phyloP scores from a whole-genome alignment of 2,888 invertebrate genomes.

The Acrocera orbiculus region DNA sequence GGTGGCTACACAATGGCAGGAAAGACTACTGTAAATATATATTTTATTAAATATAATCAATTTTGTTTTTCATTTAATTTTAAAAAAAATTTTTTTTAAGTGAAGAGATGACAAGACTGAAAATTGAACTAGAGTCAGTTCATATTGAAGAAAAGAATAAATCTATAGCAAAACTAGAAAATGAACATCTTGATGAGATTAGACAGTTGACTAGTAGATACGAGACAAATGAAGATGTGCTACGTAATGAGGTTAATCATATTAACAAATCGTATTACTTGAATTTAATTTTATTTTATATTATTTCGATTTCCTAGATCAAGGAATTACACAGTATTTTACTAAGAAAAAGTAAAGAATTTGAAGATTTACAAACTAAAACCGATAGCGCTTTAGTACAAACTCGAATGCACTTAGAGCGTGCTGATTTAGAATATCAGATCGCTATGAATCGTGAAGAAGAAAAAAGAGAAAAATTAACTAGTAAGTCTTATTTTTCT shows the following conservation, averaged over 20 bases:
- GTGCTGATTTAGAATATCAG: conserved; percentile 30
- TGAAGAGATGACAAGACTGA: conserved; percentile 43
- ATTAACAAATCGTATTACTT: too few species aligned
- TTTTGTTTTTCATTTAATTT: background rate
- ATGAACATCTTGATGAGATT: conserved; percentile 39
- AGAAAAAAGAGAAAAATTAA: conserved; percentile 23
- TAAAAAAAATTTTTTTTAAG: conserved; percentile 17
- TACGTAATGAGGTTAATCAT: conserved; percentile 34
- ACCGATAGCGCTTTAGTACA: conserved; percentile 48
- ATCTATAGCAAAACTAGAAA: conserved; percentile 37
- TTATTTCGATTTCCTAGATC: conserved; percentile 9
- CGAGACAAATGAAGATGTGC: conserved; percentile 38
- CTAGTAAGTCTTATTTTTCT: too few species aligned
- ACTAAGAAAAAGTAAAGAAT: conserved; percentile 45
- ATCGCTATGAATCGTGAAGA: conserved; percentile 28
- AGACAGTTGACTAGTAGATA: conserved; percentile 36
- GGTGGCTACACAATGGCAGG: conserved; percentile 45
- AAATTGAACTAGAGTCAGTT: conserved; percentile 40
- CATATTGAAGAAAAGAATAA: conserved; percentile 41
- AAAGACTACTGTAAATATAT: conserved; percentile 32
- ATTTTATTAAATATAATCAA: too few species aligned
- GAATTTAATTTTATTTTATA: background rate
- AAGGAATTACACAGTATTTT: conserved; percentile 46
- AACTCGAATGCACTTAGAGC: conserved; percentile 30
- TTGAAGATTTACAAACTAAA: conserved; percentile 42